Evolutionary conservation across 2,113 vertebrate genomes (phyloP).

Genomic region (Chloropsis cyanopogon): DNA sequence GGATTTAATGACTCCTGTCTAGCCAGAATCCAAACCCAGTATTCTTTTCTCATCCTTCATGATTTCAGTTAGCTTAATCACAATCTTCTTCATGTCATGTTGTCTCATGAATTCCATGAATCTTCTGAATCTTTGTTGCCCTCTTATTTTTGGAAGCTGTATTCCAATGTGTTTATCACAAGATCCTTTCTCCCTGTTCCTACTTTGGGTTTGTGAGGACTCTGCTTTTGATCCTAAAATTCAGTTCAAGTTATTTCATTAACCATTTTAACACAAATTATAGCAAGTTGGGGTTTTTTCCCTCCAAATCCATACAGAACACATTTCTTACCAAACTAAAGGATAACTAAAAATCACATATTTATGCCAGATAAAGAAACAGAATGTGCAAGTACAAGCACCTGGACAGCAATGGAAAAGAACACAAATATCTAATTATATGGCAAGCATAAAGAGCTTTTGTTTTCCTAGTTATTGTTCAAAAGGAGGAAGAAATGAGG

Average conservation of each 20-base stretch:
- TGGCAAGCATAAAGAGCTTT: slow-evolving; percentile 7
- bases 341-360: neutral
- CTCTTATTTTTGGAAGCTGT: neutral
- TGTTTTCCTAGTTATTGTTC: slow-evolving; percentile 18
- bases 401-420: slow-evolving; percentile 10
- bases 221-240: neutral
- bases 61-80: neutral
- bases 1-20: neutral
- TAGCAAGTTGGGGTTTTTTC: neutral
- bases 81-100: neutral
- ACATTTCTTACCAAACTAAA: neutral
- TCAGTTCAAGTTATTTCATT: neutral
- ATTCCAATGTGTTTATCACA: neutral
- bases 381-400: neutral
- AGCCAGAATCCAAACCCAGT: neutral
- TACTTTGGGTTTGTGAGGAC: neutral
- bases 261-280: neutral
- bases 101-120: neutral
- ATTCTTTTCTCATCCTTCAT: neutral
- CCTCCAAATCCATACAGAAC: neutral
- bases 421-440: neutral
- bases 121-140: neutral
- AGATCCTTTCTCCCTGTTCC: neutral
- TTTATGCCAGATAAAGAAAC: neutral
- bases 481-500: slow-evolving; percentile 12